These are phyloP conservation scores for Drosophila melanogaster DNA, from an alignment of 1,140 invertebrate species.

Conservation along the genomic window Release_6_plus_ISO1_MT NC_004354.4:13299501-13300000, in stretches of 20 bases:
- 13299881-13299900: conserved; percentile 64
- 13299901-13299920: conserved; percentile 40
- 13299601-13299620: conserved; percentile 17
- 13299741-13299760: conserved; percentile 16
- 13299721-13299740: conserved; percentile 67
- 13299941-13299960: not conserved
- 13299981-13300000: too few species aligned
- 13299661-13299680: conserved; percentile 26
- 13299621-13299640: conserved; percentile 22
- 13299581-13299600: conserved; percentile 1
- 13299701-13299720: conserved; percentile 1
- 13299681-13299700: conserved; percentile 4
- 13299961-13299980: too few species aligned
- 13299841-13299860: conserved; percentile 60
- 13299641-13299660: conserved; percentile 2
- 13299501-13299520: conserved; percentile 48
- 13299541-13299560: conserved; percentile 60
- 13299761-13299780: conserved; percentile 15
- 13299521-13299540: conserved; percentile 56
- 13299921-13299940: not conserved
- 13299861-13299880: conserved; percentile 70
- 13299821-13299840: conserved; percentile 52
- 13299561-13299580: conserved; percentile 60
- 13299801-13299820: conserved; percentile 57
- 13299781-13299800: conserved; percentile 42